Evolutionary conservation across 2,888 invertebrate species (phyloP).

Genomic region (Rhagonycha fulva): DNA sequence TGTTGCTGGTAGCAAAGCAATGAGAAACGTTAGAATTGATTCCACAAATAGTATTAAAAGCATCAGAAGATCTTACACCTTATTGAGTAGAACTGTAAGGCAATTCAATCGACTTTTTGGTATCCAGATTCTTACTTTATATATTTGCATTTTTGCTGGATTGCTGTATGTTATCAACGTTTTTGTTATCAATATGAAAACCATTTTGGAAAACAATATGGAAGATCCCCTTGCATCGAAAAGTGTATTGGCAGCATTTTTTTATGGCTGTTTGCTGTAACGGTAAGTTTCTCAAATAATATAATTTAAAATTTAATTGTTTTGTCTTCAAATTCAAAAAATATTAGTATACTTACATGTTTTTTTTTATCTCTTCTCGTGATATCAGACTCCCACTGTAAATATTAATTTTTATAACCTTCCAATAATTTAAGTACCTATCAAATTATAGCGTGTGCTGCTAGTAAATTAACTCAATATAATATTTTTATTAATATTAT

Average conservation of each 20-base stretch:
- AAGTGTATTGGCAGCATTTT: too few species aligned
- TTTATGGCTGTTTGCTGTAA: too few species aligned
- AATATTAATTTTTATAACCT: neutral
- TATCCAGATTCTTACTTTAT: neutral
- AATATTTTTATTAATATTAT: neutral
- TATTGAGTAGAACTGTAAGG: neutral
- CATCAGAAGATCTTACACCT: neutral
- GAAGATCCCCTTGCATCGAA: too few species aligned
- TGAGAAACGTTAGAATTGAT: neutral
- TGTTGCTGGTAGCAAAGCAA: neutral
- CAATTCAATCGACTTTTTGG: neutral
- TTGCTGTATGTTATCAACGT: neutral
- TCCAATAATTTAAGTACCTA: neutral
- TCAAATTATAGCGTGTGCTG: neutral
- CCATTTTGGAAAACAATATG: too few species aligned
- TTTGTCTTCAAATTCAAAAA: too few species aligned
- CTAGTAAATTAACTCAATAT: neutral
- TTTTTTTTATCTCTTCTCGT: neutral
- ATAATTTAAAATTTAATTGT: too few species aligned
- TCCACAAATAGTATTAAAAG: neutral
- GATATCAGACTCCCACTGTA: neutral
- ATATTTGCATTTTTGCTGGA: neutral
- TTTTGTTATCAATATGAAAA: too few species aligned
- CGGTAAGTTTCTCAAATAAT: too few species aligned
- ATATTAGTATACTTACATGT: too few species aligned